phyloP scores from a whole-genome alignment of 2,888 invertebrate species.

The Ophion ventricosus region DNA sequence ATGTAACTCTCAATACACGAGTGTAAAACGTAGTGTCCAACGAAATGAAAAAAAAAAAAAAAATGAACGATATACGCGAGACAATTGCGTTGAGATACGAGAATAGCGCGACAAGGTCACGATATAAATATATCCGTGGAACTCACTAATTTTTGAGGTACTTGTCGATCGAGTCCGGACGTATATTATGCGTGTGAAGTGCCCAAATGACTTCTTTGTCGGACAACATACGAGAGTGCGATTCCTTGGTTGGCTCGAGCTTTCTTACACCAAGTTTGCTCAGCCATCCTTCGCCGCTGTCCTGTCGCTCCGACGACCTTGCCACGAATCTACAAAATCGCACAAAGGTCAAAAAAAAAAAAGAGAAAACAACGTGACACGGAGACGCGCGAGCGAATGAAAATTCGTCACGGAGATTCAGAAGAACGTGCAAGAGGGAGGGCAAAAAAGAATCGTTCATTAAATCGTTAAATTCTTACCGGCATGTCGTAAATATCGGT shows the following conservation, averaged over 20 bases:
- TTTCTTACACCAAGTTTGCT: slow-evolving; percentile 94
- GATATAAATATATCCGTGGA: slow-evolving; percentile 33
- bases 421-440: neutral
- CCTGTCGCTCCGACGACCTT: slow-evolving; percentile 78
- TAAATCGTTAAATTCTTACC: slow-evolving; percentile 67
- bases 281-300: slow-evolving; percentile 90
- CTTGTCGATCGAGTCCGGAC: slow-evolving; percentile 93
- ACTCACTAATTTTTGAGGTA: slow-evolving; percentile 97
- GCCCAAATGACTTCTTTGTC: slow-evolving; percentile 98
- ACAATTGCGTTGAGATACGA: slow-evolving; percentile 36
- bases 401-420: neutral
- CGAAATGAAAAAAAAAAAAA: neutral
- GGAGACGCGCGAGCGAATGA: neutral
- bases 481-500: slow-evolving; percentile 71
- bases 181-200: slow-evolving; percentile 96
- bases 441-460: neutral
- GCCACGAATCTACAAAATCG: slow-evolving; percentile 77
- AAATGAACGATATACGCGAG: neutral
- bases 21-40: neutral
- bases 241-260: slow-evolving; percentile 97
- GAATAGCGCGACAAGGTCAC: slow-evolving; percentile 29
- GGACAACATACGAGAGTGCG: slow-evolving; percentile 98
- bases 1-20: neutral
- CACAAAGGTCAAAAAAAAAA: slow-evolving; percentile 5
- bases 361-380: neutral